Evolutionary conservation across 2,113 vertebrate genomes (phyloP).

Genomic region (Symphodus melops): DNA sequence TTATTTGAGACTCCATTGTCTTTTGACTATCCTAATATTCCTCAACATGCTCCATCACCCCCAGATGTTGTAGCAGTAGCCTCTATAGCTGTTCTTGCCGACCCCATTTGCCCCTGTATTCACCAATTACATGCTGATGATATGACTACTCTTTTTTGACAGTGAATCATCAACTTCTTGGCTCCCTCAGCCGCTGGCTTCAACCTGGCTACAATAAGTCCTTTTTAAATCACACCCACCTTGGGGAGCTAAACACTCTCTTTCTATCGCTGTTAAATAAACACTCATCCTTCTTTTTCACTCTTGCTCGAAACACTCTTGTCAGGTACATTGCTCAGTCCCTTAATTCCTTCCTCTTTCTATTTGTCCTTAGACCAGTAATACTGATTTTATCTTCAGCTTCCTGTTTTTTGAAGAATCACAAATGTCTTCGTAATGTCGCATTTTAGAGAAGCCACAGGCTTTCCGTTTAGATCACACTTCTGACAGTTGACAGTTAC

Average conservation of each 20-base stretch:
- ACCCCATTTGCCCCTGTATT: conserved; percentile 4
- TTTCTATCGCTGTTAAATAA: not conserved
- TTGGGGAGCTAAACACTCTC: conserved; percentile 20
- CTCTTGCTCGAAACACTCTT: not conserved
- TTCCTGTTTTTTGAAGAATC: not conserved
- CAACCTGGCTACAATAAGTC: conserved; percentile 7
- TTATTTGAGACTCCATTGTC: not conserved
- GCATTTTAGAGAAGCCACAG: not conserved
- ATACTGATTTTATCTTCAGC: not conserved
- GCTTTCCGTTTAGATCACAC: not conserved
- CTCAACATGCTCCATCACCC: not conserved
- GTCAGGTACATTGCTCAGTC: conserved; percentile 4
- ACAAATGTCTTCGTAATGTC: not conserved
- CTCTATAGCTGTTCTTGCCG: conserved; percentile 22
- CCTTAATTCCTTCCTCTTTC: not conserved
- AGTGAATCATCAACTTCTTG: conserved; percentile 31
- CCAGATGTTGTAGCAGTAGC: not conserved
- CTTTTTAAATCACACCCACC: conserved; percentile 25
- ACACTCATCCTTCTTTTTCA: conserved; percentile 7
- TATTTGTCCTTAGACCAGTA: conserved; percentile 18
- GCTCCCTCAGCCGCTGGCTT: conserved; percentile 4
- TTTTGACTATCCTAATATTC: not conserved
- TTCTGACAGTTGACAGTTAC: not conserved
- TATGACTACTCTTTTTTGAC: conserved; percentile 26
- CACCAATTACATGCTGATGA: conserved; percentile 37